Percentiles rank a stretch among this genome's conserved stretches.
phyloP scores from a whole-genome alignment of 2,888 invertebrate genomes.

The Drosophila hamatofila region DNA sequence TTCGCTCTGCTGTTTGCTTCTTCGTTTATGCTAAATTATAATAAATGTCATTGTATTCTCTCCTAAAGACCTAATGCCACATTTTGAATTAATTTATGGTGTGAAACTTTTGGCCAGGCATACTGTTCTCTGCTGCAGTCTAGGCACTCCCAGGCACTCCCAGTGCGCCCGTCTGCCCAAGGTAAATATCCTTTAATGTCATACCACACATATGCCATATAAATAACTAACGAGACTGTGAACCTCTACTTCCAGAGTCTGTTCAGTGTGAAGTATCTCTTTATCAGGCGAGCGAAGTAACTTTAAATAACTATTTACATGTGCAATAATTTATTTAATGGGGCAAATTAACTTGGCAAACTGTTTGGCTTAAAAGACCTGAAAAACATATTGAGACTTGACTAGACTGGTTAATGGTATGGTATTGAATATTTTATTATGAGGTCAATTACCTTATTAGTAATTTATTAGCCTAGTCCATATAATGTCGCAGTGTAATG shows the following conservation, averaged over 20 bases:
- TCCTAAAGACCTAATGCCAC: constrained; percentile 60
- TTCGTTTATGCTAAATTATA: constrained; percentile 71
- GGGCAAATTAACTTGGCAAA: not conserved
- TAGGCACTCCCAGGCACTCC: not conserved
- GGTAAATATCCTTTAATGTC: constrained; percentile 49
- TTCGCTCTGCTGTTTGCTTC: constrained; percentile 25
- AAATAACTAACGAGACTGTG: constrained; percentile 22
- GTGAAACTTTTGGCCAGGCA: constrained; percentile 59
- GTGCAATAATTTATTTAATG: not conserved
- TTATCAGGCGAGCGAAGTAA: not conserved
- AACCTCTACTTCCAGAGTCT: not conserved
- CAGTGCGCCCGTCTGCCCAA: constrained; percentile 20
- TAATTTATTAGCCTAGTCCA: too few species aligned
- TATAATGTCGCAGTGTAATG: not conserved
- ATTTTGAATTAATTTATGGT: constrained; percentile 74
- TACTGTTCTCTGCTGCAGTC: constrained; percentile 5
- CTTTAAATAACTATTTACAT: constrained; percentile 2
- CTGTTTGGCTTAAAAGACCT: too few species aligned
- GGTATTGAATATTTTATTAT: not conserved
- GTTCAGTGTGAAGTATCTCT: not conserved
- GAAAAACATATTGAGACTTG: not conserved
- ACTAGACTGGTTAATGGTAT: not conserved
- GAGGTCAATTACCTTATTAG: not conserved
- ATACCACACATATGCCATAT: constrained; percentile 29
- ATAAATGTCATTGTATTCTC: constrained; percentile 76